Conservation (phyloP, 2,797 vertebrate genomes). For the Prionace glauca region DNA sequence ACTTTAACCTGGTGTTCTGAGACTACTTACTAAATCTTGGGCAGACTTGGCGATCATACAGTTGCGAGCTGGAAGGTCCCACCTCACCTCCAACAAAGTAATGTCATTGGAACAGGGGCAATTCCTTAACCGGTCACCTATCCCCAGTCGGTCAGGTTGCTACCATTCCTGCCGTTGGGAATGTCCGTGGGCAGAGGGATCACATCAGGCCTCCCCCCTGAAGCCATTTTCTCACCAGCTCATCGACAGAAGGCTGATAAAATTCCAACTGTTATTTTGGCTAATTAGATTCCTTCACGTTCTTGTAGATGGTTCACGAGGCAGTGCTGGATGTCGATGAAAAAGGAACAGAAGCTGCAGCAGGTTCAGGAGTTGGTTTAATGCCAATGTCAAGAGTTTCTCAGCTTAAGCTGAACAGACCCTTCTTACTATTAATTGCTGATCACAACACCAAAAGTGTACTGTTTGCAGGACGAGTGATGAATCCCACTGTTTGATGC, state of each 20-base stretch:
- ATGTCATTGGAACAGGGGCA: not conserved
- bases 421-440: constrained; percentile 32
- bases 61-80: not conserved
- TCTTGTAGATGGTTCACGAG: constrained; percentile 20
- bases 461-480: constrained; percentile 30
- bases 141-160: too few relatives aligned
- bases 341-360: not conserved
- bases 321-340: constrained; percentile 34
- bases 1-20: too few relatives aligned
- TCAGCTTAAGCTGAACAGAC: constrained; percentile 27
- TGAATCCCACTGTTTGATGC: constrained; percentile 22
- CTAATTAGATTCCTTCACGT: not conserved
- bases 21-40: not conserved
- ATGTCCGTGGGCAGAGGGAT: not conserved
- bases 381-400: constrained; percentile 7
- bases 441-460: constrained; percentile 15
- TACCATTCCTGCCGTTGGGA: not conserved
- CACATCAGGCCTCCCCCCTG: not conserved
- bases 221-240: not conserved
- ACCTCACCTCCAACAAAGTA: not conserved
- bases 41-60: not conserved
- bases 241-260: not conserved
- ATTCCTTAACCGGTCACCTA: not conserved
- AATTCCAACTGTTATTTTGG: not conserved
- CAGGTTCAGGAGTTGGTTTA: not conserved